Evolutionary conservation across 2,113 vertebrate species (phyloP).

Genomic region (Salvator merianae): DNA sequence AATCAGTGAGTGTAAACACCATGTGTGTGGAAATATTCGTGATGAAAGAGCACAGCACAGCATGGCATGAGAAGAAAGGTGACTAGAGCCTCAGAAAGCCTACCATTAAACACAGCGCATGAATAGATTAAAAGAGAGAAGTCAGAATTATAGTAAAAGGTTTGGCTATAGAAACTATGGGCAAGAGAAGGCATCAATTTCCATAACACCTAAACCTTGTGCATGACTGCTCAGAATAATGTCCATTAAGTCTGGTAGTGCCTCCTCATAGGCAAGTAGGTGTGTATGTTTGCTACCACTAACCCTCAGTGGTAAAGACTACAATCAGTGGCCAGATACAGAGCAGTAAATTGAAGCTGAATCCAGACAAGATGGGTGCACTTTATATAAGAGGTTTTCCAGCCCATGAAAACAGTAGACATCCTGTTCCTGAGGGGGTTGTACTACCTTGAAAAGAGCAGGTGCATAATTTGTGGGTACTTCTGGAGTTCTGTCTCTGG

Average conservation of each 20-base stretch:
- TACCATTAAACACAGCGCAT: slow-evolving; percentile 2
- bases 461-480: no score
- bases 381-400: no score
- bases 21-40: neutral
- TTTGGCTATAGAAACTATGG: neutral
- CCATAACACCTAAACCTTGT: neutral
- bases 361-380: no score
- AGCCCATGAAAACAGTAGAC: no score
- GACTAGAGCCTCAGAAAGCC: neutral
- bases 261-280: neutral
- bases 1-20: slow-evolving; percentile 33
- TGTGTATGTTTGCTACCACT: no score
- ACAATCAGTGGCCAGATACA: no score
- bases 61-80: neutral
- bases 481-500: no score
- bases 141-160: no score
- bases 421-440: no score
- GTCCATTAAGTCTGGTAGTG: neutral
- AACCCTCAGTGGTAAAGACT: no score
- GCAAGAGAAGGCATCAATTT: neutral
- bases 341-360: no score
- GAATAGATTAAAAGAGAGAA: neutral
- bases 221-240: neutral
- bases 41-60: neutral
- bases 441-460: no score